Conservation (phyloP, 2,113 vertebrate species). For the Leuciscus idus region DNA sequence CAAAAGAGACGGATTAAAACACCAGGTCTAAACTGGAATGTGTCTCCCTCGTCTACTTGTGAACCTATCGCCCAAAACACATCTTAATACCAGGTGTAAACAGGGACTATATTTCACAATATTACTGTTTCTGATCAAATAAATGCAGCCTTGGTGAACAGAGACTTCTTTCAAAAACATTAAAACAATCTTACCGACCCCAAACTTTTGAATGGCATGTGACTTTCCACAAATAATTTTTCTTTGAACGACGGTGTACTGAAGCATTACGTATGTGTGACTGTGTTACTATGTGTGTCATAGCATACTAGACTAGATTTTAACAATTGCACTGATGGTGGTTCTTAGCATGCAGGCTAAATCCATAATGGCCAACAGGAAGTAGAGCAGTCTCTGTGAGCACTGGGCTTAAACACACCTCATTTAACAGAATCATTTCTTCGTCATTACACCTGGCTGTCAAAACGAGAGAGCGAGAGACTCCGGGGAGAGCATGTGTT, state of each 20-base stretch:
- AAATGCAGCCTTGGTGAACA: not conserved
- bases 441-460: constrained; percentile 62
- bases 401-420: constrained; percentile 40
- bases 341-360: not conserved
- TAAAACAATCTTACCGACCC: no score
- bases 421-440: constrained; percentile 59
- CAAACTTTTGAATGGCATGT: no score
- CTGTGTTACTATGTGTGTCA: not conserved
- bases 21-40: no score
- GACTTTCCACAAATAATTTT: not conserved
- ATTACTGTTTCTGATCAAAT: no score
- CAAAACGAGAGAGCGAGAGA: constrained; percentile 56
- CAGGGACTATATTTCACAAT: no score
- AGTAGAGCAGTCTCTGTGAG: constrained; percentile 27
- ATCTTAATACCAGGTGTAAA: no score
- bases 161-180: no score
- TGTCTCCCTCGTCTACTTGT: no score
- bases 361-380: not conserved
- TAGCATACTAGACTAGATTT: not conserved
- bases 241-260: not conserved
- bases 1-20: no score
- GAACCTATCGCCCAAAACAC: no score
- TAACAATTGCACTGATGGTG: not conserved
- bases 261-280: not conserved
- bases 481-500: constrained; percentile 43